Evolutionary conservation across 2,888 invertebrate species (phyloP), one percentile per base, ranked within the genome.

Genomic region (Eurytoma californica): DNA sequence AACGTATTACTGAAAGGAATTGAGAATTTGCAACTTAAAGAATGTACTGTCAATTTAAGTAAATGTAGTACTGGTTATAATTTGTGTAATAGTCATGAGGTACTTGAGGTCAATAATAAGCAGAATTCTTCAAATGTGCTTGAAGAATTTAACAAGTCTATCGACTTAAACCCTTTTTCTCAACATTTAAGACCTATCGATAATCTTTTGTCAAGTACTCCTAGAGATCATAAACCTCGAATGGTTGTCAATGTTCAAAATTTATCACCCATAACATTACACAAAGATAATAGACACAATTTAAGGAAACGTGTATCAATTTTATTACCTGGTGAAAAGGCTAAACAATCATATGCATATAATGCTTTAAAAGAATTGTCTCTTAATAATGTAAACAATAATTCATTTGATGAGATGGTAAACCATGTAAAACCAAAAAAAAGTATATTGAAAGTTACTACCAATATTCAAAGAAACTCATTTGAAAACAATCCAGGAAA

Each of bases 191-290:
- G n/a, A 18, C 13, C 47, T 18, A 2, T 3, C 16, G 7, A 60
- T 20, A 24, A 47, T 69, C 39, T 39, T 53, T 30, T 12, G 53
- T 39, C 79, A 14, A 75, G 79, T 49, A 73, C 66, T 39, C 80
- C 77, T 49, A 53, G 51, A 66, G n/a, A 58, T 16, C 28, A 47
- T 12, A 63, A 20, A 73, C 24, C n/a, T n/a, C 39, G 14, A 63
- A n/a, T n/a, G n/a, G 67, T 47, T n/a, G 14, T 69, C 16, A 18
- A 79, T 66, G n/a, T 79, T 39, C 63, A 77, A 58, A 65, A 76
- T 69, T 24, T 78, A 55, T 81, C 81, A 14, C 80, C 77, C 30
- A 80, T 80, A 61, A 49, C 16, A 30, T 61, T 77, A 0, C 28
- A 74, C 18, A 65, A 80, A 28, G 70, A 74, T 28, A 72, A 65